phyloP scores from a whole-genome alignment of 2,888 invertebrate genomes.

The Tricholauxania praeusta region DNA sequence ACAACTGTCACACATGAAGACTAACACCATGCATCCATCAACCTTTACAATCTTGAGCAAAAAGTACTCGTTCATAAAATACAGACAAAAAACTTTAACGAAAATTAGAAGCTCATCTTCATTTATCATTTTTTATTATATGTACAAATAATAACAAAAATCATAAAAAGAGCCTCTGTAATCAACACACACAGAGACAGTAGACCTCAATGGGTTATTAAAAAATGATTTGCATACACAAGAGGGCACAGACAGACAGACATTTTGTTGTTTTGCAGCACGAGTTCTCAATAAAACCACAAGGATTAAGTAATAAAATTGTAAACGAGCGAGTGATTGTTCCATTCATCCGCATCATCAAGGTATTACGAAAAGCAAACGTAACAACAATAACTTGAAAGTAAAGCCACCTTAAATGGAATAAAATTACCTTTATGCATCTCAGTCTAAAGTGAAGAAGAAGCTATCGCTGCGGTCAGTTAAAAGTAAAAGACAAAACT shows the following conservation, averaged over 20 bases:
- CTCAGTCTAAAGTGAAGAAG: not conserved
- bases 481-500: not conserved
- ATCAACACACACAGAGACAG: conserved; percentile 16
- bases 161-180: conserved; percentile 37
- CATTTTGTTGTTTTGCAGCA: conserved; percentile 44
- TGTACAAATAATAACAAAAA: conserved; percentile 34
- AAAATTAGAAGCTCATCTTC: conserved; percentile 47
- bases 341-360: not conserved
- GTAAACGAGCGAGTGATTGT: conserved; percentile 14
- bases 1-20: too few relatives aligned
- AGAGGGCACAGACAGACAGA: conserved; percentile 4
- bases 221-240: conserved; percentile 47
- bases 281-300: conserved; percentile 51
- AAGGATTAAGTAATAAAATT: conserved; percentile 60
- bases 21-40: too few relatives aligned
- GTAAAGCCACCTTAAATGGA: not conserved
- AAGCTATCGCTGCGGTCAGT: not conserved
- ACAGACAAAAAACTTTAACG: conserved; percentile 15
- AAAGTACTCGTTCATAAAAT: not conserved
- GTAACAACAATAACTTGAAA: not conserved
- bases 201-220: conserved; percentile 43
- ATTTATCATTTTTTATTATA: conserved; percentile 43
- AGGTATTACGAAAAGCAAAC: not conserved
- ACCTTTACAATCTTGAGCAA: not conserved
- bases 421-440: not conserved